Base-by-base conservation (phyloP, 2,113 vertebrate genomes). In the Arenaria interpres region DNA sequence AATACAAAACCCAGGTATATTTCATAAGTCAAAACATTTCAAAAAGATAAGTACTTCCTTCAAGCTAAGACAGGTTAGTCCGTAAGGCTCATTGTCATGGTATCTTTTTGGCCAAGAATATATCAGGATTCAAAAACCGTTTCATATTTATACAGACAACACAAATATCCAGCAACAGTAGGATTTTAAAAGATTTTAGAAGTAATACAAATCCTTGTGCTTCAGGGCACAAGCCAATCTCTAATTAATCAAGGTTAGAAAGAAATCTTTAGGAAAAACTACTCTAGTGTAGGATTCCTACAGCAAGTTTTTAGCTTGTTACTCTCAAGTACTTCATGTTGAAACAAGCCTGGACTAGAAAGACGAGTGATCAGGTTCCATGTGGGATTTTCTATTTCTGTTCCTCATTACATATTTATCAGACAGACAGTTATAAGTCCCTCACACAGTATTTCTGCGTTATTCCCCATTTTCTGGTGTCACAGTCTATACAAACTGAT, bases 171-270 rank as follows among this genome's bases (percentile, higher is more conserved):
- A 81, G 7, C 21, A 46, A 50, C 60, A 68, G 57, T 76, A 59
- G 59, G 46, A 59, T 75, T 87, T 86, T 59, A 72, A 51, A 79
- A 88, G 24, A 37, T 63, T 94, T 86, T 41, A 75, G 54, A 81
- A 93, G 24, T 39, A 77, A 72, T 78, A 64, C 13, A 85, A 83
- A 76, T 60, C 62, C 11, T 18, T 78, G 21, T 76, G n/a, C 77
- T 64, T 85, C 56, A 35, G 25, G 45, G 32, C 39, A 45, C 22
- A 90, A 78, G 7, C 20, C 57, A 87, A 14, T 78, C 24, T 78
- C 66, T 91, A 91, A 87, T 82, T 89, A 97, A 90, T 87, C 35
- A 86, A 91, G 39, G 18, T 46, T 72, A 76, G 66, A 92, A 91
- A 73, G 22, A 66, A 82, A 50, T 43, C 39, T 60, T 88, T 22